phyloP scores from a whole-genome alignment of 2,888 invertebrate species.

The Diachrysia chrysitis region DNA sequence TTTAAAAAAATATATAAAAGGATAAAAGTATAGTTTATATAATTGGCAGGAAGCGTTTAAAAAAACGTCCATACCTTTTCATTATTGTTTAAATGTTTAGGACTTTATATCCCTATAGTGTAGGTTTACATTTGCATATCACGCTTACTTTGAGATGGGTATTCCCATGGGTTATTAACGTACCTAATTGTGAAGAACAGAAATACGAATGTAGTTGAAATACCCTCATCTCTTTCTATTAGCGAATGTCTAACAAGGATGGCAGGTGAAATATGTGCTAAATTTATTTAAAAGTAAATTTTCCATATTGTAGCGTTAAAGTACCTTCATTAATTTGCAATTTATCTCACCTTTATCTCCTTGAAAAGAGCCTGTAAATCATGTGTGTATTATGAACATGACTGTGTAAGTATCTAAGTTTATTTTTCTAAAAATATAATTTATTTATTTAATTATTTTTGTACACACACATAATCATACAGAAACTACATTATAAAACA shows the following conservation, averaged over 20 bases:
- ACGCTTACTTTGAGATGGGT: slow-evolving; percentile 7
- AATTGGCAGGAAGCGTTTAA: neutral
- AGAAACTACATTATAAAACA: too few relatives aligned
- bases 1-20: neutral
- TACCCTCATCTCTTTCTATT: slow-evolving; percentile 4
- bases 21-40: neutral
- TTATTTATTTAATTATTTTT: too few relatives aligned
- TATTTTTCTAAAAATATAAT: too few relatives aligned
- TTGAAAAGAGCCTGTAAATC: too few relatives aligned
- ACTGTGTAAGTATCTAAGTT: too few relatives aligned
- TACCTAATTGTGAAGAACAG: slow-evolving; percentile 4
- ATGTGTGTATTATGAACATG: too few relatives aligned
- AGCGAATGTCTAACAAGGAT: slow-evolving; percentile 25
- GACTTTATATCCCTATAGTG: slow-evolving; percentile 37
- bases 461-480: too few relatives aligned
- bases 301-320: neutral
- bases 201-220: neutral
- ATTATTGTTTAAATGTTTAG: slow-evolving; percentile 27
- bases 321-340: too few relatives aligned
- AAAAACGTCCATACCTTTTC: neutral
- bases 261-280: slow-evolving; percentile 35
- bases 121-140: slow-evolving; percentile 34
- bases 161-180: slow-evolving; percentile 7
- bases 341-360: too few relatives aligned
- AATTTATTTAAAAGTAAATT: neutral